Evolutionary conservation across 2,888 invertebrate species (phyloP), one percentile per base, ranked within the genome.

Genomic region (Axea sp.): DNA sequence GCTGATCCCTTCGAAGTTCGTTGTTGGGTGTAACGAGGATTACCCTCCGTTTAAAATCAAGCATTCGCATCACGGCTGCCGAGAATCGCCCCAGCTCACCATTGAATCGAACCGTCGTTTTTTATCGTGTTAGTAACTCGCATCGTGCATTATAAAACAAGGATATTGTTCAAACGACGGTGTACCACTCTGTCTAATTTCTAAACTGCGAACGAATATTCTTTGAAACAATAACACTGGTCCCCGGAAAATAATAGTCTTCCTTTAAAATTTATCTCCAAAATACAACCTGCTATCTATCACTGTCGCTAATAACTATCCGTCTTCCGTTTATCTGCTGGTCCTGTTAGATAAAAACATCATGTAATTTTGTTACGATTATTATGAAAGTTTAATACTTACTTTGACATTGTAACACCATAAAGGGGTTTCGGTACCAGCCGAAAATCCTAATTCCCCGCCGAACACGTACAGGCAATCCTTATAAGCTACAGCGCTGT

Each of bases 331-430:
- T n/a, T n/a, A n/a, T n/a, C n/a, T n/a, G n/a, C n/a, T n/a, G n/a
- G n/a, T n/a, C n/a, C n/a, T n/a, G n/a, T n/a, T n/a, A n/a, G n/a
- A n/a, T n/a, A n/a, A n/a, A n/a, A n/a, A n/a, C n/a, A n/a, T n/a
- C n/a, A n/a, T n/a, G n/a, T n/a, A n/a, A n/a, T n/a, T n/a, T n/a
- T n/a, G n/a, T n/a, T n/a, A n/a, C n/a, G n/a, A 14, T 12, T 51
- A 15, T 37, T 26, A 41, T 26, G 3, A 7, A 37, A 28, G 30
- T 22, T 31, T 65, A 8, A 37, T 55, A 45, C 64, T 79, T 84
- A 93, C 94, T 91, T 92, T 90, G 31, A 94, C 91, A 80, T 94
- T 92, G 83, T 94, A 94, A 73, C 94, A 91, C 96, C 96, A 96
- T 26, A 96, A 90, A 17, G 96, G 95, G 0, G 95, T 94, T 86